A percentile compares a stretch with the other conserved stretches of the same genome.
These are phyloP conservation scores for Antitype chi DNA, from an alignment of 2,888 invertebrate species.

Conservation along the genomic window DNA sequence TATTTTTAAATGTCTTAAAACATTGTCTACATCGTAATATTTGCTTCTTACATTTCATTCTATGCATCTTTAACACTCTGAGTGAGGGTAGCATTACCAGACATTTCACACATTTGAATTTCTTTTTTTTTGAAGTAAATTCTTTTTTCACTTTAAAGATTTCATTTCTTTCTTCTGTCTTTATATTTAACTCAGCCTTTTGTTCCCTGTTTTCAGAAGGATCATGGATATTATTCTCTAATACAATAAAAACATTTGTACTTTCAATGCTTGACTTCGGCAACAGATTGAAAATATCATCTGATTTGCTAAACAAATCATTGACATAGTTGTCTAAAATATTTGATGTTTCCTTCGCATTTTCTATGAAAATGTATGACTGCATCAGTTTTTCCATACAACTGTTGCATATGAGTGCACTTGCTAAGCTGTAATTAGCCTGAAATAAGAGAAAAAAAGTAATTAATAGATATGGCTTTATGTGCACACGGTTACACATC, in stretches of 20 bases:
- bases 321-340: conserved; percentile 37
- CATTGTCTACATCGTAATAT: conserved; percentile 26
- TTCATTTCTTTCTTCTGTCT: conserved; percentile 3
- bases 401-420: conserved; percentile 44
- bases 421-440: conserved; percentile 27
- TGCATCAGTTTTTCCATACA: conserved; percentile 52
- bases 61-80: conserved; percentile 35
- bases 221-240: conserved; percentile 34
- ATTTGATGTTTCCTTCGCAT: conserved; percentile 21
- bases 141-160: neutral
- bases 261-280: conserved; percentile 24
- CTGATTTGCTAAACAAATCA: conserved; percentile 43
- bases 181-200: neutral
- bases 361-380: conserved; percentile 56
- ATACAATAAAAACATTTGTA: conserved; percentile 50
- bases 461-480: too few species aligned
- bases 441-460: conserved; percentile 36
- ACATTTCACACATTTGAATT: conserved; percentile 43
- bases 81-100: conserved; percentile 17
- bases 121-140: conserved; percentile 4
- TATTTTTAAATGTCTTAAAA: conserved; percentile 36
- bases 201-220: neutral
- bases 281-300: conserved; percentile 42
- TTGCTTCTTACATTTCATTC: conserved; percentile 21
- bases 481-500: too few species aligned